phyloP scores from a whole-genome alignment of 2,113 vertebrate genomes.

The Podiceps cristatus region DNA sequence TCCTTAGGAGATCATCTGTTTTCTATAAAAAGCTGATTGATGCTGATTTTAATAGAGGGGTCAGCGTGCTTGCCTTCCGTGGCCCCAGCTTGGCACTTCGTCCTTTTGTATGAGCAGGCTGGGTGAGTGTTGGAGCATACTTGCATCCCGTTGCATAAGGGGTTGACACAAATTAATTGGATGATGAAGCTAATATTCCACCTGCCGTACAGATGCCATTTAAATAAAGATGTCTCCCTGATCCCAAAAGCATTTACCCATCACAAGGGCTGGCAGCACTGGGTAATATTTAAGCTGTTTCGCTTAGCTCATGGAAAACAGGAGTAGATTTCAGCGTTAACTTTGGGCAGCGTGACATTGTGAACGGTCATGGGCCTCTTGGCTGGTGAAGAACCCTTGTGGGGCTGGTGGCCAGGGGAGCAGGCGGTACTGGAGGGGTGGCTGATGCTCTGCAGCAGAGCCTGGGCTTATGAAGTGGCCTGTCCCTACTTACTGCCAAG shows the following conservation, averaged over 20 bases:
- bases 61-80: neutral
- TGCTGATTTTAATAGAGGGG: slow-evolving; percentile 6
- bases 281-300: slow-evolving; percentile 31
- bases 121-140: neutral
- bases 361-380: neutral
- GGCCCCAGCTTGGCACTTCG: neutral
- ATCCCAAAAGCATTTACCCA: slow-evolving; percentile 22
- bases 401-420: neutral
- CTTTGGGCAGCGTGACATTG: slow-evolving; percentile 21
- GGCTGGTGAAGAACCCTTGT: neutral
- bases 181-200: neutral
- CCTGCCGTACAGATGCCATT: slow-evolving; percentile 38
- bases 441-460: neutral
- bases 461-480: neutral
- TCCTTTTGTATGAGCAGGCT: neutral
- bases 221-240: slow-evolving; percentile 41
- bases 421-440: neutral
- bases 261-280: neutral
- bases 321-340: slow-evolving; percentile 54
- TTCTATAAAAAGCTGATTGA: slow-evolving; percentile 51
- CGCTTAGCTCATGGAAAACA: slow-evolving; percentile 54
- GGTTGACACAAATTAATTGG: neutral
- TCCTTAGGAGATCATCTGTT: slow-evolving; percentile 13
- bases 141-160: neutral
- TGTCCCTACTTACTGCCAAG: neutral